Evolutionary conservation across 2,888 invertebrate species (phyloP).

Genomic region (Yponomeuta cagnagella): DNA sequence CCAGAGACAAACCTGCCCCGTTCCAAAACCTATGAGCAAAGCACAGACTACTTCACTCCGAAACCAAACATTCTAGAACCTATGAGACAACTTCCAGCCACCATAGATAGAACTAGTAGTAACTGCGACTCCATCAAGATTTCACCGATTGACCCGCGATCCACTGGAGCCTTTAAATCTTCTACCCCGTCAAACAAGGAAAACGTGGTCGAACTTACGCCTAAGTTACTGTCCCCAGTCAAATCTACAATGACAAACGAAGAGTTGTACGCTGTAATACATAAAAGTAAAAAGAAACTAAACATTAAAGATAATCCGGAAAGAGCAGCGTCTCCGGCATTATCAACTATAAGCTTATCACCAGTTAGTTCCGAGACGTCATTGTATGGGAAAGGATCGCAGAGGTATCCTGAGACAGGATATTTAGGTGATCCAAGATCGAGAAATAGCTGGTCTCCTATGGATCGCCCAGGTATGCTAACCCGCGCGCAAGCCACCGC

Average conservation of each 20-base stretch:
- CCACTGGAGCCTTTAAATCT: slow-evolving; percentile 77
- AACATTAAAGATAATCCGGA: slow-evolving; percentile 78
- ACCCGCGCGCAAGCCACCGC: slow-evolving; percentile 29
- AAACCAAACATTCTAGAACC: slow-evolving; percentile 28
- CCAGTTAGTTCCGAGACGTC: slow-evolving; percentile 70
- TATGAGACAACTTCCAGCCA: slow-evolving; percentile 24
- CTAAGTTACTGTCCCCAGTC: slow-evolving; percentile 77
- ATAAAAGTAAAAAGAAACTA: slow-evolving; percentile 84
- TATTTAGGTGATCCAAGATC: slow-evolving; percentile 74
- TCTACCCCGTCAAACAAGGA: slow-evolving; percentile 79
- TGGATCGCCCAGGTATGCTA: slow-evolving; percentile 51
- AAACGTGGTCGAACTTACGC: slow-evolving; percentile 65
- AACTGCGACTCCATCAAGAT: slow-evolving; percentile 71
- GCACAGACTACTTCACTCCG: slow-evolving; percentile 31
- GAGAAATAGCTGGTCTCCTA: slow-evolving; percentile 79
- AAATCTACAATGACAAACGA: slow-evolving; percentile 87
- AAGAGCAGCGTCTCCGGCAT: slow-evolving; percentile 63
- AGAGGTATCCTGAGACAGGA: slow-evolving; percentile 77
- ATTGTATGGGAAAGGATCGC: slow-evolving; percentile 54
- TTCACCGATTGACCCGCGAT: slow-evolving; percentile 81
- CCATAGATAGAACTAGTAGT: background rate
- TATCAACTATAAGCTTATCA: slow-evolving; percentile 64
- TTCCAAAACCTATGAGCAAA: slow-evolving; percentile 28
- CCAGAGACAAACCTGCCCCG: slow-evolving; percentile 31
- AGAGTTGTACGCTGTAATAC: slow-evolving; percentile 84